Evolutionary conservation across 2,113 vertebrate genomes (phyloP), one percentile per base, ranked within the genome.

Genomic region (Barbus barbus): DNA sequence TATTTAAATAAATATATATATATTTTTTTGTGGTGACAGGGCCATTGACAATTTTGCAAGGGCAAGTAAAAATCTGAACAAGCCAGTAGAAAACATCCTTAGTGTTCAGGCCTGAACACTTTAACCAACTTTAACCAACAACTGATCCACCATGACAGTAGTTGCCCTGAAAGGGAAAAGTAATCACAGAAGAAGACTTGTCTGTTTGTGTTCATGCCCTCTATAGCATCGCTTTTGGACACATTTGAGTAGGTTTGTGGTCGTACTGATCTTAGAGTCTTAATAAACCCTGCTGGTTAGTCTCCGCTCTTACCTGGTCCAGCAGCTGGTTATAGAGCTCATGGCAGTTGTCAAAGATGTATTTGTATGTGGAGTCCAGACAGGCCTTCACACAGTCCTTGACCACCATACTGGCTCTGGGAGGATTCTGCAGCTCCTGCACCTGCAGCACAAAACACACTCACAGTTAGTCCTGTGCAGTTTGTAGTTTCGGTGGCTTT

Each of bases 301-400:
- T 22, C 44, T 31, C 51, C 38, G 9, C 67, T 71, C 92, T 95
- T 94, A 99, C 98, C 97, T 97, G 96, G 88, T 99, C 98, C 60
- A 96, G 92, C 76, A 99, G 92, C n/a, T 98, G 97, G 79, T 92
- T 95, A 89, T 98, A 99, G 6, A 99, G 95, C 56, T 99, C 98
- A 44, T 97, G 95, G 91, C 98, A 99, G 88, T 99, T 99, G 89
- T 98, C 97, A 89, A 99, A 99, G 87, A 99, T 98, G 88, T 99
- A 99, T 91, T 94, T 98, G 85, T 99, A 99, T 0, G 97, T 99
- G 9, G 97, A 96, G 88, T 99, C 97, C 87, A 98, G 91, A 80
- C 98, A 99, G 0, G 98, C 98, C 88, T 94, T 95, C 48, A 99
- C 97, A 56, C 98, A 99, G 82, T 99, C 98, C 86, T 97, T 99